Evolutionary conservation across 2,888 invertebrate species (phyloP).

Genomic region (Troglohyphantes excavatus): DNA sequence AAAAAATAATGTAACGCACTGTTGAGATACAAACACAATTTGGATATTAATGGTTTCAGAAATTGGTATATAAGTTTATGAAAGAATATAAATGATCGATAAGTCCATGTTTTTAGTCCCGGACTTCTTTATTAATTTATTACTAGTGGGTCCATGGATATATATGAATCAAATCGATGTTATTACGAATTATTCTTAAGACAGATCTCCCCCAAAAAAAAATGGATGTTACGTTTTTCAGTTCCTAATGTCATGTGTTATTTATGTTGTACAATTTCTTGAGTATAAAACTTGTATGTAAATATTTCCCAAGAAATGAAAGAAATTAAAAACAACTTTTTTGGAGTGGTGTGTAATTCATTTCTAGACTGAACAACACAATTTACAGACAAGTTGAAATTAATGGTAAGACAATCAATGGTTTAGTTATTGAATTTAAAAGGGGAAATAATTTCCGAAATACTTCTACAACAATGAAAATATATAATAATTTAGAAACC

Average conservation of each 20-base stretch:
- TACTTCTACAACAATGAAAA: too few relatives aligned
- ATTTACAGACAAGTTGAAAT: too few relatives aligned
- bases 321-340: slow-evolving; percentile 65
- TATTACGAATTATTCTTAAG: slow-evolving; percentile 50
- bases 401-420: too few relatives aligned
- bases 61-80: too few relatives aligned
- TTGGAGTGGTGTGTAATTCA: slow-evolving; percentile 18
- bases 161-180: slow-evolving; percentile 59
- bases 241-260: slow-evolving; percentile 53
- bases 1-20: too few relatives aligned
- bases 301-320: slow-evolving; percentile 72
- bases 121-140: slow-evolving; percentile 38
- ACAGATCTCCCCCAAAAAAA: neutral
- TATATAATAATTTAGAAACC: too few relatives aligned
- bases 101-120: slow-evolving; percentile 1
- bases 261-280: slow-evolving; percentile 57
- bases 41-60: too few relatives aligned
- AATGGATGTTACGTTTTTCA: slow-evolving; percentile 55
- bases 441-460: too few relatives aligned
- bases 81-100: too few relatives aligned
- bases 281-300: slow-evolving; percentile 66
- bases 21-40: too few relatives aligned
- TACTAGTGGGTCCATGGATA: slow-evolving; percentile 58
- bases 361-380: too few relatives aligned
- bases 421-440: too few relatives aligned